phyloP scores from a whole-genome alignment of 2,113 vertebrate genomes.

The Hemichromis elongatus region DNA sequence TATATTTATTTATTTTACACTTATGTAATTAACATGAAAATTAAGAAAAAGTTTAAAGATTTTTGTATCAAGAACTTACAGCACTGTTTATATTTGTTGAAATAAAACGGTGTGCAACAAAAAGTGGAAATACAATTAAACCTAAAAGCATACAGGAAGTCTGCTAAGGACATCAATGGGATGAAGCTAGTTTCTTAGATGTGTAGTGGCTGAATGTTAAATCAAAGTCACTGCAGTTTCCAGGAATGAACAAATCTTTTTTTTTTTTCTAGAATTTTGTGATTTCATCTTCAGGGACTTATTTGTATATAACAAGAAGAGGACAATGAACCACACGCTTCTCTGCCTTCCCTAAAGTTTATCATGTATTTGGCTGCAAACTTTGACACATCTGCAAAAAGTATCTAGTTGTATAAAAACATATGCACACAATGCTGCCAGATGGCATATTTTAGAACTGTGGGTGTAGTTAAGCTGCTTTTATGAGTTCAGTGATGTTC shows the following conservation, averaged over 20 bases:
- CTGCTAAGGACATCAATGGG: too few species aligned
- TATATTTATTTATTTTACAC: not conserved
- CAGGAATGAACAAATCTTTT: not conserved
- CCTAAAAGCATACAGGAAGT: too few species aligned
- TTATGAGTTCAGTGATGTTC: not conserved
- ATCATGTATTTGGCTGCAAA: constrained; percentile 3
- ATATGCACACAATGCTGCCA: not conserved
- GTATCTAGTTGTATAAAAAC: not conserved
- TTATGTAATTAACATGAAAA: not conserved
- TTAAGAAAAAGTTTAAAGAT: not conserved
- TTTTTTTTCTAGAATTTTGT: too few species aligned
- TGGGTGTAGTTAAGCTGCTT: not conserved
- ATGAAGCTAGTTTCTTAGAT: not conserved
- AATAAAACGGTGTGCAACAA: not conserved
- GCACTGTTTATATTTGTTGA: not conserved
- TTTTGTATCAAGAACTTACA: not conserved
- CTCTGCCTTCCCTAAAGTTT: not conserved
- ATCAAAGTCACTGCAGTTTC: not conserved
- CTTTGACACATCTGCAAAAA: constrained; percentile 1
- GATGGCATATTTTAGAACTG: not conserved
- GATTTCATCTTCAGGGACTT: not conserved
- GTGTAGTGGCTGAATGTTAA: not conserved
- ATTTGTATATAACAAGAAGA: not conserved
- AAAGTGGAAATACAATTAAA: too few species aligned
- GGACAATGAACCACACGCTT: not conserved